A percentile compares a stretch with the other conserved stretches of the same genome.
phyloP scores from a whole-genome alignment of 2,888 invertebrate genomes.

The Allacma fusca region DNA sequence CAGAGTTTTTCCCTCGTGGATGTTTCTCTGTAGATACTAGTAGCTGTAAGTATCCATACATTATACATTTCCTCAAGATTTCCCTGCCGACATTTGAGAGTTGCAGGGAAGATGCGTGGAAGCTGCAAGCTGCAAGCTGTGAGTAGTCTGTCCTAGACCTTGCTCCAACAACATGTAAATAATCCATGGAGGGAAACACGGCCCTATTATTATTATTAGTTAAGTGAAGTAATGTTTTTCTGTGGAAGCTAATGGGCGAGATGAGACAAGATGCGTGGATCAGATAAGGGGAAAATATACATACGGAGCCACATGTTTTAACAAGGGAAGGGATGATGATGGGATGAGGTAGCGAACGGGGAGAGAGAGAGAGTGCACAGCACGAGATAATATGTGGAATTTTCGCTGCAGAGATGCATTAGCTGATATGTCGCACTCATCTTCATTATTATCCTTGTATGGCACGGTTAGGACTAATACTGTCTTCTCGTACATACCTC shows the following conservation, averaged over 20 bases:
- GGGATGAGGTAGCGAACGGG: not conserved
- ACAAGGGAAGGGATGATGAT: no score
- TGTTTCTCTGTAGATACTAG: no score
- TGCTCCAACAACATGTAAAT: no score
- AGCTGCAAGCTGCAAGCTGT: no score
- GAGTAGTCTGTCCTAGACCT: no score
- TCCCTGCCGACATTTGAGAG: no score
- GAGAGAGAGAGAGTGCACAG: not conserved
- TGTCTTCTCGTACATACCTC: not conserved
- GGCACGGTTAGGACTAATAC: not conserved
- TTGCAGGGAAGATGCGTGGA: no score
- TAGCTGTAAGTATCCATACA: no score
- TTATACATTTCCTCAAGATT: no score
- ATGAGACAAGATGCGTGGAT: slow-evolving; percentile 8
- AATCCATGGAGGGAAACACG: not conserved
- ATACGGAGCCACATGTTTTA: not conserved
- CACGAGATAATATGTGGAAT: not conserved
- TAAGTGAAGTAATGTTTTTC: not conserved
- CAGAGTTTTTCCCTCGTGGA: no score
- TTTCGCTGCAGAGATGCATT: not conserved
- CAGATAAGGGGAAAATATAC: not conserved
- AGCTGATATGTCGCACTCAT: slow-evolving; percentile 16
- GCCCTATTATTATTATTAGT: not conserved
- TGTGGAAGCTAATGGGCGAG: not conserved
- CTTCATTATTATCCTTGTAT: slow-evolving; percentile 2